Percentiles rank a stretch among this genome's conserved stretches.
These are phyloP conservation scores for Ryuthela nishihirai DNA, from an alignment of 2,888 invertebrate species.

Conservation along the genomic window DNA sequence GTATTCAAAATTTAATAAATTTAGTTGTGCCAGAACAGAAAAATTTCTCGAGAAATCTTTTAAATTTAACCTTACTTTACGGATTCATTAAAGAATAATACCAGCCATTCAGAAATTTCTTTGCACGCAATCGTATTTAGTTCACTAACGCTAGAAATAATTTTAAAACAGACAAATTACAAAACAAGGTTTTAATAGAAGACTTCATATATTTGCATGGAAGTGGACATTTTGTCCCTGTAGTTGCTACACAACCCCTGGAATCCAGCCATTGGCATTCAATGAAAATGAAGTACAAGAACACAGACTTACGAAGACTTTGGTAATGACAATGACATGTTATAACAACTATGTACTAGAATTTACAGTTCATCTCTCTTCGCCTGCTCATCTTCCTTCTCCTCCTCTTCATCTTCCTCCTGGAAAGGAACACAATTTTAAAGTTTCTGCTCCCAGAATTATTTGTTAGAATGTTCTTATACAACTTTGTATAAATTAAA, in stretches of 20 bases:
- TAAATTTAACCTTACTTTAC: too few relatives aligned
- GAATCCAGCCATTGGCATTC: conserved; percentile 35
- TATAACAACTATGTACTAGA: conserved; percentile 12
- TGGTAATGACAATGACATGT: conserved; percentile 24
- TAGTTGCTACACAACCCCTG: conserved; percentile 37
- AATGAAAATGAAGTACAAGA: conserved; percentile 21
- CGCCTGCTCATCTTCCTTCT: conserved; percentile 38
- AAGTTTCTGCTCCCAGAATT: not conserved
- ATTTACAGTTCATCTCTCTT: conserved; percentile 42
- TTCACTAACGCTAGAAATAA: too few relatives aligned
- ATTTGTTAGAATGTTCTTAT: not conserved
- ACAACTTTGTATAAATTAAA: not conserved
- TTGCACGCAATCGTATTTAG: too few relatives aligned
- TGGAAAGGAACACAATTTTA: conserved; percentile 5
- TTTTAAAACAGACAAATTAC: too few relatives aligned
- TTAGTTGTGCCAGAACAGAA: too few relatives aligned
- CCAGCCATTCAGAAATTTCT: too few relatives aligned
- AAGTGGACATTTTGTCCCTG: too few relatives aligned
- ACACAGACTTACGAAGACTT: conserved; percentile 18
- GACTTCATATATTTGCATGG: too few relatives aligned
- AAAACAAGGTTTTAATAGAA: too few relatives aligned
- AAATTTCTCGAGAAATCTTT: too few relatives aligned
- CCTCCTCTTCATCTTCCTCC: conserved; percentile 42
- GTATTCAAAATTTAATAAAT: too few relatives aligned
- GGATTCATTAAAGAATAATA: too few relatives aligned